Evolutionary conservation across 2,888 invertebrate species (phyloP).

Genomic region (Temnothorax rugatulus): DNA sequence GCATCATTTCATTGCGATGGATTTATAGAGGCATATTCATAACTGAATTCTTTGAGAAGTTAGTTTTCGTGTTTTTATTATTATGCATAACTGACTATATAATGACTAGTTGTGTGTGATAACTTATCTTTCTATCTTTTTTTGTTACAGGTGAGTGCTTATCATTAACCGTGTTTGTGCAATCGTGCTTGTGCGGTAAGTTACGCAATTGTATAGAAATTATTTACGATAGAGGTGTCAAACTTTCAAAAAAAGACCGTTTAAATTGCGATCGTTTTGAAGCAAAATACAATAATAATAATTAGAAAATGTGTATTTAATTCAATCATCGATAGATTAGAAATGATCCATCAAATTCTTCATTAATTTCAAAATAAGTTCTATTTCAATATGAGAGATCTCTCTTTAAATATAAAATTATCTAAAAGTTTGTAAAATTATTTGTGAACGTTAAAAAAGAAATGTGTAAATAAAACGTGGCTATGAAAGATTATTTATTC

Average conservation of each 20-base stretch:
- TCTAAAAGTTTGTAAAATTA: neutral
- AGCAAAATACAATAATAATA: conserved; percentile 1
- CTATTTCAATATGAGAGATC: neutral
- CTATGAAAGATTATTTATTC: conserved; percentile 79
- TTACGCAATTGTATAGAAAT: conserved; percentile 72
- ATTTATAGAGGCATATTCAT: neutral
- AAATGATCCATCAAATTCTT: neutral
- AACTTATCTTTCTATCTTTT: conserved; percentile 63
- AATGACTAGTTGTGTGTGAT: conserved; percentile 26
- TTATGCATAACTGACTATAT: neutral
- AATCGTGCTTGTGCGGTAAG: conserved; percentile 72
- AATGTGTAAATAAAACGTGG: conserved; percentile 14
- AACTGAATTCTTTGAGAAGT: neutral
- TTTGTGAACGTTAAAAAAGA: neutral
- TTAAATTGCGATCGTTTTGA: neutral
- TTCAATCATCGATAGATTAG: neutral
- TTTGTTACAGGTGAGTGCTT: conserved; percentile 79
- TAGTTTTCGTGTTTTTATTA: neutral
- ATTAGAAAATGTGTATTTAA: neutral
- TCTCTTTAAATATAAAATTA: neutral
- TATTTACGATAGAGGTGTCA: conserved; percentile 77
- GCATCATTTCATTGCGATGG: neutral
- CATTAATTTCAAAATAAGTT: neutral
- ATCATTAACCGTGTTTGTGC: conserved; percentile 48
- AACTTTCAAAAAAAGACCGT: conserved; percentile 62